A percentile compares a stretch with the other conserved stretches of the same genome.
phyloP scores from a whole-genome alignment of 2,113 vertebrate species.

The Oplegnathus fasciatus region DNA sequence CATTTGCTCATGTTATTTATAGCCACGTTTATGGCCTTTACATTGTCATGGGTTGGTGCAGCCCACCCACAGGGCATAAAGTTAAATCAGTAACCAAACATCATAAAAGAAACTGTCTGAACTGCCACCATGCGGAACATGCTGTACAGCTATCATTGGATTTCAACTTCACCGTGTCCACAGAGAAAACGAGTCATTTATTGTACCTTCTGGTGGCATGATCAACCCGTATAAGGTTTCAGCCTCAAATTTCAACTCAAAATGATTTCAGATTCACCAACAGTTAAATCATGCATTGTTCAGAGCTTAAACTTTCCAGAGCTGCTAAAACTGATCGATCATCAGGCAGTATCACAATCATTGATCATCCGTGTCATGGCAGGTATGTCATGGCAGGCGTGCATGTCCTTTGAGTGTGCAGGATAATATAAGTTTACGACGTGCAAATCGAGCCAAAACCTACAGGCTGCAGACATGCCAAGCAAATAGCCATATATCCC shows the following conservation, averaged over 20 bases:
- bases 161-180: slow-evolving; percentile 14
- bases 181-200: not conserved
- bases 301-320: no score
- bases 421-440: not conserved
- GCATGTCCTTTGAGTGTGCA: not conserved
- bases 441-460: not conserved
- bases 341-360: not conserved
- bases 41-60: not conserved
- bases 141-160: not conserved
- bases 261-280: not conserved
- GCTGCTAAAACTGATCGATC: not conserved
- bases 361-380: not conserved
- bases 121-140: not conserved
- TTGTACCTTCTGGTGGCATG: not conserved
- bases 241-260: slow-evolving; percentile 10
- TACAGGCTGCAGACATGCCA: not conserved
- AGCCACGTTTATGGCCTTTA: not conserved
- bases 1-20: not conserved
- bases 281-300: not conserved
- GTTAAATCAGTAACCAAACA: slow-evolving; percentile 67
- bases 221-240: not conserved
- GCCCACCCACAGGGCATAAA: slow-evolving; percentile 10
- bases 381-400: not conserved
- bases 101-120: slow-evolving; percentile 53
- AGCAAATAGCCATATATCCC: not conserved